Base-by-base conservation (phyloP, 2,797 vertebrate species). In the Bradypodion ventrale region DNA sequence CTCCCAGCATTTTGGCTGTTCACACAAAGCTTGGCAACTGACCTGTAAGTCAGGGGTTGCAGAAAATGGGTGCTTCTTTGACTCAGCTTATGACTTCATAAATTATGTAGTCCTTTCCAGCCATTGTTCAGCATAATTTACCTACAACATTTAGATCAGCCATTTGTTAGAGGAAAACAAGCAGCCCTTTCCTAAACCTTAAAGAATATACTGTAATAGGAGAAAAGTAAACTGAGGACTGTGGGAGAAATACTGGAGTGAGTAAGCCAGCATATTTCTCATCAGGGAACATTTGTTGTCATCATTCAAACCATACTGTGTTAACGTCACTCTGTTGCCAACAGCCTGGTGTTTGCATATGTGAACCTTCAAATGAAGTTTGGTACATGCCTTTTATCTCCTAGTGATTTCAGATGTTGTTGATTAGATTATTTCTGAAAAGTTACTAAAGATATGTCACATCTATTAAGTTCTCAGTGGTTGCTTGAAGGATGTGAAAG, bases 81-180 rank as follows among this genome's bases (percentile, higher is more conserved):
- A 42, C 86, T 90, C 91, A 81, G 91, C 91, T 91, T 35, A 74
- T 83, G 68, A 60, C 76, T 81, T 88, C 80, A 94, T 95, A 92
- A 95, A 94, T 94, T 95, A 95, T 93, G 92, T 92, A 95, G 91
- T 91, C 88, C 89, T 82, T 93, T 94, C 93, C 94, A 95, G 94
- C 90, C 92, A 95, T 96, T 95, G 94, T 95, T 95, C 92, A 95
- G 92, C 89, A 94, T 93, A 94, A 95, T 94, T 95, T 95, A 94
- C 94, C 91, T 94, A 92, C 90, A 90, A 92, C 91, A 89, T 95
- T 94, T 93, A 92, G 91, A 94, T 95, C 93, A 94, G 94, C 94
- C 91, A 90, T 94, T 95, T 94, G 88, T 86, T 80, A 68, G 49
- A 21, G 32, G 10, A 65, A 74, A 42, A n/a, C 0, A 88, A 87